A percentile compares a stretch with the other conserved stretches of the same genome.
Conservation (phyloP, 2,888 invertebrate genomes). For the Geophilus truncorum region DNA sequence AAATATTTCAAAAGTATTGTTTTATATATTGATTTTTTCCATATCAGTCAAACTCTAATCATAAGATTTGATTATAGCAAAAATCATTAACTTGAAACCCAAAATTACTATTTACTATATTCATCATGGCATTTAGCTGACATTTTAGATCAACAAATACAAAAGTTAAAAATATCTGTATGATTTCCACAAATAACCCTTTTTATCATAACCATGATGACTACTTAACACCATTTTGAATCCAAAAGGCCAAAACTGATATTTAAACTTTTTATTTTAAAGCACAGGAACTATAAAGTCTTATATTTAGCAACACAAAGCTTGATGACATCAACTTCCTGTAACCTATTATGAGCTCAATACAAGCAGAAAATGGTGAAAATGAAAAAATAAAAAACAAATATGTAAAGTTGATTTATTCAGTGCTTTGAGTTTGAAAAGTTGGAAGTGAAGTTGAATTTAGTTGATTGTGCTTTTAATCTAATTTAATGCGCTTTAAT, state of each 20-base stretch:
- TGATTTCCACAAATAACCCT: too few relatives aligned
- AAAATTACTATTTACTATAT: too few relatives aligned
- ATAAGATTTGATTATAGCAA: too few relatives aligned
- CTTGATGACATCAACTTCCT: not conserved
- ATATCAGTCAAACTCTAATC: too few relatives aligned
- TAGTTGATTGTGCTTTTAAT: not conserved
- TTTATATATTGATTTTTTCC: too few relatives aligned
- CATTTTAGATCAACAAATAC: too few relatives aligned
- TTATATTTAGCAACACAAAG: not conserved
- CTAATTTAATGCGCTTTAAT: not conserved
- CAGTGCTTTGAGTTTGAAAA: not conserved
- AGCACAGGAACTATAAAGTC: not conserved
- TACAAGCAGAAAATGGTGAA: not conserved
- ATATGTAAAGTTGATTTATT: not conserved
- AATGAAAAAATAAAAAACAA: not conserved
- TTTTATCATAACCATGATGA: not conserved
- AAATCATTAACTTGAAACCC: too few relatives aligned
- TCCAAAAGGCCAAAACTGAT: too few relatives aligned
- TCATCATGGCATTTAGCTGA: too few relatives aligned
- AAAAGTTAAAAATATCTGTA: too few relatives aligned
- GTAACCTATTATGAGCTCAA: not conserved
- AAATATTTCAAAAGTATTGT: too few relatives aligned
- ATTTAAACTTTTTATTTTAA: conserved; percentile 18
- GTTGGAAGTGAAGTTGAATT: not conserved
- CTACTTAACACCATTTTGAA: too few relatives aligned